A percentile compares a stretch with the other conserved stretches of the same genome.
Conservation (phyloP, 2,113 vertebrate species). For the Australoheros scitulus region DNA sequence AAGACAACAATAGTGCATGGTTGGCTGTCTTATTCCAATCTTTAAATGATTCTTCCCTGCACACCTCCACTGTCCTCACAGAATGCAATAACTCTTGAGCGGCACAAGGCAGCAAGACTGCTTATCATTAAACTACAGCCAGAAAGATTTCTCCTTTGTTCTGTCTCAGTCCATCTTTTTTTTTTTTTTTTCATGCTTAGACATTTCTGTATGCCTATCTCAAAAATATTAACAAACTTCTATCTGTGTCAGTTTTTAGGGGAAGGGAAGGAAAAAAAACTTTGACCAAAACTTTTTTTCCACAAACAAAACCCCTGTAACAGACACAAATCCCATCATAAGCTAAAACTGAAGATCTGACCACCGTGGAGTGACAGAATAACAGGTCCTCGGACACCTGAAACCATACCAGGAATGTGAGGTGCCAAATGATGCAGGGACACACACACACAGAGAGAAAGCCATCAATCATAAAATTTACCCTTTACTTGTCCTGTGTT, state of each 20-base stretch:
- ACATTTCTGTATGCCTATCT: conserved; percentile 1
- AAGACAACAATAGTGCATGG: conserved; percentile 23
- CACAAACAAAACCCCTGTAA: not conserved
- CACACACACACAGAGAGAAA: conserved; percentile 48
- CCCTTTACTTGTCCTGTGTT: conserved; percentile 48
- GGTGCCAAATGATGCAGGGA: conserved; percentile 54
- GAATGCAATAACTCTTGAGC: conserved; percentile 21
- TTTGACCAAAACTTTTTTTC: not conserved
- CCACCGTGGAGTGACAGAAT: conserved; percentile 52
- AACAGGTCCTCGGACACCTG: conserved; percentile 49
- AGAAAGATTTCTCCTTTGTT: not conserved
- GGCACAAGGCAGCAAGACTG: conserved; percentile 19
- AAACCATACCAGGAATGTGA: conserved; percentile 54
- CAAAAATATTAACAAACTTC: conserved; percentile 35
- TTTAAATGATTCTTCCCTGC: conserved; percentile 24
- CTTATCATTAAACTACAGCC: conserved; percentile 33
- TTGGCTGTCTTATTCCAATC: conserved; percentile 27
- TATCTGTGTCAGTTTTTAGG: not conserved
- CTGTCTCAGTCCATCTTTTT: conserved; percentile 13
- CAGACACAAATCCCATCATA: conserved; percentile 9
- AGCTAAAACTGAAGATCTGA: conserved; percentile 31
- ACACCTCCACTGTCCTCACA: conserved; percentile 33
- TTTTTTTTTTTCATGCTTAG: not conserved
- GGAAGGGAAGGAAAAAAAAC: not conserved
- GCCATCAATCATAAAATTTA: conserved; percentile 75